Percentiles rank a stretch among this genome's conserved stretches.
These are phyloP conservation scores for Drosophila ficusphila DNA, from an alignment of 1,140 invertebrate species.

Conservation along the genomic window DNA sequence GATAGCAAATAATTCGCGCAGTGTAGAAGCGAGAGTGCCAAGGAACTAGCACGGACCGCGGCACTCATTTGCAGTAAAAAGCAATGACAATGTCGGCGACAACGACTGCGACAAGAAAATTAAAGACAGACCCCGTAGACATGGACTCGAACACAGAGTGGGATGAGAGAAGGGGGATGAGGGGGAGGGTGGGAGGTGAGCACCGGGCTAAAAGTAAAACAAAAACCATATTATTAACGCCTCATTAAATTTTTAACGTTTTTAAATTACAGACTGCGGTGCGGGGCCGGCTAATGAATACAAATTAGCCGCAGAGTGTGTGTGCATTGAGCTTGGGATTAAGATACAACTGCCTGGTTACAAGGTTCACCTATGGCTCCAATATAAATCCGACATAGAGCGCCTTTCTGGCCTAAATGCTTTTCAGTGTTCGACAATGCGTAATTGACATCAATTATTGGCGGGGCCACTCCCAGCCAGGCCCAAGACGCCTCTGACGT, in stretches of 20 bases:
- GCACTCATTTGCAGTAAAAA: constrained; percentile 78
- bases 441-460: constrained; percentile 75
- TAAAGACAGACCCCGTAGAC: constrained; percentile 45
- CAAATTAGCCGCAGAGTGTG: constrained; percentile 70
- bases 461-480: constrained; percentile 3
- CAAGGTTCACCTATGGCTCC: constrained; percentile 11
- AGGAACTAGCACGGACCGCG: constrained; percentile 51
- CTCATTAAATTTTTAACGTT: constrained; percentile 83
- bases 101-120: constrained; percentile 63
- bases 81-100: constrained; percentile 71
- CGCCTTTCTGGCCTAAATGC: constrained; percentile 51
- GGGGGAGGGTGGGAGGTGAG: neutral
- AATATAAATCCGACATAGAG: neutral
- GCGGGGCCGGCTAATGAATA: constrained; percentile 75
- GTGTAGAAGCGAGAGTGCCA: constrained; percentile 6
- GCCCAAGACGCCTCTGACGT: constrained; percentile 11
- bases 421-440: constrained; percentile 66
- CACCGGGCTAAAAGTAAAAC: constrained; percentile 66
- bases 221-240: constrained; percentile 82
- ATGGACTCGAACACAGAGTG: constrained; percentile 1
- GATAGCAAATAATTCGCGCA: neutral
- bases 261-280: constrained; percentile 77
- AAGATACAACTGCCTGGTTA: constrained; percentile 21
- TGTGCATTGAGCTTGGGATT: constrained; percentile 18
- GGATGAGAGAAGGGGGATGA: neutral